phyloP scores from a whole-genome alignment of 2,797 vertebrate species.

The Pelobates cultripes region DNA sequence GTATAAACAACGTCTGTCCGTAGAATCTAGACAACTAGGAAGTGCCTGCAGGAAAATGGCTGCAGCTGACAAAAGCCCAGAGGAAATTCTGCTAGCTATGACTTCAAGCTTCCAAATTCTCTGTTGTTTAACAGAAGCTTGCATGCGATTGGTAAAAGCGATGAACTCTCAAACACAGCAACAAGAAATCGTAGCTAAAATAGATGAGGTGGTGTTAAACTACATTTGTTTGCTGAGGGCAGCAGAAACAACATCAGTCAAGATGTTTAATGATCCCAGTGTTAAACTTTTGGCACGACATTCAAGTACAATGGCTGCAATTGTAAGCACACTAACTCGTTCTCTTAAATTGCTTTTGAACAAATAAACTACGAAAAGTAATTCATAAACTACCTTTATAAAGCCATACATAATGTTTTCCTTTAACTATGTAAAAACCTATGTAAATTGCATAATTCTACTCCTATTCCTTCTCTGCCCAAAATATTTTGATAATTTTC shows the following conservation, averaged over 20 bases:
- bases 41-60: constrained; percentile 89
- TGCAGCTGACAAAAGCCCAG: constrained; percentile 83
- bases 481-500: constrained; percentile 2
- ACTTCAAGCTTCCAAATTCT: constrained; percentile 93
- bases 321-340: constrained; percentile 90
- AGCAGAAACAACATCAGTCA: constrained; percentile 82
- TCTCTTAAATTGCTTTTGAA: constrained; percentile 90
- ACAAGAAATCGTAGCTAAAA: constrained; percentile 83
- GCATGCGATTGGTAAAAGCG: constrained; percentile 89
- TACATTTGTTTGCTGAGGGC: constrained; percentile 88
- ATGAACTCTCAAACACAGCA: constrained; percentile 80
- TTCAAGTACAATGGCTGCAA: constrained; percentile 88
- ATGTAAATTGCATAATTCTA: constrained; percentile 38
- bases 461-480: neutral
- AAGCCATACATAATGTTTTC: constrained; percentile 93
- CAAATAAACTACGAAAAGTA: constrained; percentile 81
- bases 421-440: constrained; percentile 60
- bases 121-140: constrained; percentile 91
- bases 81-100: constrained; percentile 90
- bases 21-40: constrained; percentile 88
- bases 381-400: constrained; percentile 89
- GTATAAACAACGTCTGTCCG: constrained; percentile 83
- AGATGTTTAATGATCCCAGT: constrained; percentile 79
- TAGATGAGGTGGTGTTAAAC: constrained; percentile 86
- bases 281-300: constrained; percentile 87